A percentile compares a stretch with the other conserved stretches of the same genome.
phyloP scores from a whole-genome alignment of 2,113 vertebrate genomes.

The Bubo scandiacus region DNA sequence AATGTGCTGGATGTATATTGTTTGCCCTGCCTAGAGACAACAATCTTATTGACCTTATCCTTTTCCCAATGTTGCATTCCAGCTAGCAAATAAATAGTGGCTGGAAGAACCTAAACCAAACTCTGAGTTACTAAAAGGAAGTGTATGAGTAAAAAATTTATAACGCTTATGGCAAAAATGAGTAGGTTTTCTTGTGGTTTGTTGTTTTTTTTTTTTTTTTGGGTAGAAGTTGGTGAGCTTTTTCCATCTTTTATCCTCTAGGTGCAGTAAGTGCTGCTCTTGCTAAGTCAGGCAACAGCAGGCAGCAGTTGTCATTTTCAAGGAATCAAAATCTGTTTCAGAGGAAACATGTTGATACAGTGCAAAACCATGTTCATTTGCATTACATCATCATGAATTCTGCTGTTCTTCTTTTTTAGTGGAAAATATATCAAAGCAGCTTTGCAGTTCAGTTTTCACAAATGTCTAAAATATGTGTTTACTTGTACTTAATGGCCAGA shows the following conservation, averaged over 20 bases:
- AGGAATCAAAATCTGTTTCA: background rate
- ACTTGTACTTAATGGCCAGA: background rate
- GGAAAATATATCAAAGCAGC: background rate
- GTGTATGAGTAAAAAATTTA: background rate
- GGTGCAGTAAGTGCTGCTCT: background rate
- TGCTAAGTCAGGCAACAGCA: background rate
- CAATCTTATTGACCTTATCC: background rate
- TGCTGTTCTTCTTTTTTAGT: background rate
- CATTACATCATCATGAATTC: background rate
- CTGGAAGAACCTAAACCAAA: background rate
- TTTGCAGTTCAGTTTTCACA: background rate
- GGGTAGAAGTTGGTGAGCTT: background rate
- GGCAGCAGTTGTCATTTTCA: background rate
- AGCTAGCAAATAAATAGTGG: background rate
- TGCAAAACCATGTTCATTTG: slow-evolving; percentile 11
- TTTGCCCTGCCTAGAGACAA: background rate
- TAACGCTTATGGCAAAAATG: background rate
- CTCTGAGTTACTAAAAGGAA: background rate
- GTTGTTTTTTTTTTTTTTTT: background rate
- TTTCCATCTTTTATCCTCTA: background rate
- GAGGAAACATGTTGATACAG: background rate
- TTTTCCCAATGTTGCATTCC: background rate
- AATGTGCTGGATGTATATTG: background rate
- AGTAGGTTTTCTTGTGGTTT: background rate
- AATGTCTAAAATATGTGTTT: background rate